These are phyloP conservation scores for Antitype chi DNA, from an alignment of 2,888 invertebrate species.

Conservation along the genomic window DNA sequence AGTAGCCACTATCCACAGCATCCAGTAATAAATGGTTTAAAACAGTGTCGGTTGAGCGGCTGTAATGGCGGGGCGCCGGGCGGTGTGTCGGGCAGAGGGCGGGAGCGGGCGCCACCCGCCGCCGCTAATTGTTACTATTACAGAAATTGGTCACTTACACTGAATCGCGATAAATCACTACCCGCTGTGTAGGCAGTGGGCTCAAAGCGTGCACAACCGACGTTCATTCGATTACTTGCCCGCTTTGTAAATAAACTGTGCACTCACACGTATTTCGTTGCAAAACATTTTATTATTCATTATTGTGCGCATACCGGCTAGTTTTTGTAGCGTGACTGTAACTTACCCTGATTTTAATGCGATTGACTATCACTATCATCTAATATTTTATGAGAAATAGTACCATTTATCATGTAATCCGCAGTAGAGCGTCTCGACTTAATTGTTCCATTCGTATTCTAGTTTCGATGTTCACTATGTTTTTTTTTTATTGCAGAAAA, in stretches of 20 bases:
- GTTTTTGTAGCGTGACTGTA: constrained; percentile 64
- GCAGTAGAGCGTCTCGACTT: constrained; percentile 35
- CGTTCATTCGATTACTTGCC: constrained; percentile 71
- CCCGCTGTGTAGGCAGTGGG: constrained; percentile 62
- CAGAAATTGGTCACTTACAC: constrained; percentile 83
- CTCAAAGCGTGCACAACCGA: constrained; percentile 64
- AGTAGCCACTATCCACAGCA: constrained; percentile 26
- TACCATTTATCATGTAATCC: constrained; percentile 44
- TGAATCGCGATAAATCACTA: constrained; percentile 81
- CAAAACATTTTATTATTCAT: constrained; percentile 65
- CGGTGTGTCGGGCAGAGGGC: constrained; percentile 62
- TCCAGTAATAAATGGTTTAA: constrained; percentile 46
- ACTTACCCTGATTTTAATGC: constrained; percentile 59
- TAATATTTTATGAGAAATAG: constrained; percentile 49
- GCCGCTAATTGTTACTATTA: constrained; percentile 82
- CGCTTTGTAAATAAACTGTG: constrained; percentile 73
- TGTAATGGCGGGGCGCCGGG: constrained; percentile 62
- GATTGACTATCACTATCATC: constrained; percentile 54
- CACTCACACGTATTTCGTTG: constrained; percentile 60
- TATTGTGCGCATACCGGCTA: constrained; percentile 57
- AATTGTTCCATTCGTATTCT: constrained; percentile 18
- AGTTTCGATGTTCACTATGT: constrained; percentile 19
- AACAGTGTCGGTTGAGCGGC: constrained; percentile 60
- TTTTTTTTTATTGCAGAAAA: constrained; percentile 83
- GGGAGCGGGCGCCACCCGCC: constrained; percentile 69